These are phyloP conservation scores for Apus apus DNA, from an alignment of 2,113 vertebrate genomes.

Conservation along the genomic window DNA sequence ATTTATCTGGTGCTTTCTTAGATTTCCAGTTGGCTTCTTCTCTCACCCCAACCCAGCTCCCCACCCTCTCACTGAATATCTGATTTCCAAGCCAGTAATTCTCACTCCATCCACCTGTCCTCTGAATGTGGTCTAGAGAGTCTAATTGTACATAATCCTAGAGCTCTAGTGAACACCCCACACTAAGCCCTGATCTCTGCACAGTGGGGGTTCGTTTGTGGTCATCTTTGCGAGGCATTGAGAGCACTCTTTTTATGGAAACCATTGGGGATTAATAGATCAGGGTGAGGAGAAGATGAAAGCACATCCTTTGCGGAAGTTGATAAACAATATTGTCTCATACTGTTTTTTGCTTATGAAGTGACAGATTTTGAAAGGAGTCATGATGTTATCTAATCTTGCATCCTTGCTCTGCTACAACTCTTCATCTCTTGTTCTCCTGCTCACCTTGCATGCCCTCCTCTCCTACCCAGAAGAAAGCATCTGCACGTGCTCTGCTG, in stretches of 20 bases:
- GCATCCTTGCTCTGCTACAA: neutral
- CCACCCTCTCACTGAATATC: neutral
- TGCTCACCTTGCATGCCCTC: neutral
- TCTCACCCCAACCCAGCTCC: neutral
- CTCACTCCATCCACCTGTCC: neutral
- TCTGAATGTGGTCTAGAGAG: constrained; percentile 26
- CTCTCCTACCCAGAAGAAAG: fast-evolving
- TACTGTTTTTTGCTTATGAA: neutral
- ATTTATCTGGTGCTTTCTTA: neutral
- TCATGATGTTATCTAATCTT: fast-evolving
- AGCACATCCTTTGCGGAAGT: neutral
- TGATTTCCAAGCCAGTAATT: constrained; percentile 20
- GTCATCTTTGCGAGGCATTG: neutral
- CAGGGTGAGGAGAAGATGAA: neutral
- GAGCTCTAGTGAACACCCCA: neutral
- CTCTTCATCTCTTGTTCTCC: neutral
- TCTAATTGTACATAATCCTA: constrained; percentile 27
- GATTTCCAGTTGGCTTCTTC: neutral
- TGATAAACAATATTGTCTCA: fast-evolving
- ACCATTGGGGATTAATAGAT: neutral
- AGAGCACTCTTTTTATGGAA: neutral
- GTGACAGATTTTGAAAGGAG: fast-evolving
- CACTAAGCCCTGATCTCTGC: neutral
- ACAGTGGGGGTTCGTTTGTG: fast-evolving
- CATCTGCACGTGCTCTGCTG: fast-evolving